Evolutionary conservation across 1,140 invertebrate genomes (phyloP).

Genomic region (Diprion similis): DNA sequence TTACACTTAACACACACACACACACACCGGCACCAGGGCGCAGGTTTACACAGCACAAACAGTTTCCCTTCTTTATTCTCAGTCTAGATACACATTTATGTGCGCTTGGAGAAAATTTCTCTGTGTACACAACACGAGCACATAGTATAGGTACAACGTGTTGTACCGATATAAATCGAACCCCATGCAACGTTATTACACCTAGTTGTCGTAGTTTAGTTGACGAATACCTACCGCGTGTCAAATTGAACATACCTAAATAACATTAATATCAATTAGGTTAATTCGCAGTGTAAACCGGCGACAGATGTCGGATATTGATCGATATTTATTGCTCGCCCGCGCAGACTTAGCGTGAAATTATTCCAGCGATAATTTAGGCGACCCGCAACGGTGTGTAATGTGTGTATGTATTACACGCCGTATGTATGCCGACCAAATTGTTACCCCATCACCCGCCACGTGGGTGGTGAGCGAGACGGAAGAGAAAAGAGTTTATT

Average conservation of each 20-base stretch:
- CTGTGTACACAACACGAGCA: too few relatives aligned
- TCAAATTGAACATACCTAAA: slow-evolving; percentile 4
- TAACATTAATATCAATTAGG: slow-evolving; percentile 14
- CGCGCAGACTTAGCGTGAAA: slow-evolving; percentile 12
- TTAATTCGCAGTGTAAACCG: slow-evolving; percentile 12
- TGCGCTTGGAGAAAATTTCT: too few relatives aligned
- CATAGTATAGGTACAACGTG: too few relatives aligned
- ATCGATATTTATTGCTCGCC: slow-evolving; percentile 12
- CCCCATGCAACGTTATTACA: too few relatives aligned
- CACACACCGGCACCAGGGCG: too few relatives aligned
- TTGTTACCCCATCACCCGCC: not conserved
- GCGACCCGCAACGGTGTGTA: not conserved
- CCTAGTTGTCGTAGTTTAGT: not conserved
- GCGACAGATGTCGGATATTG: slow-evolving; percentile 13
- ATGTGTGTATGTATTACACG: not conserved
- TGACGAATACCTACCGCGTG: not conserved
- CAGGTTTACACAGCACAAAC: too few relatives aligned
- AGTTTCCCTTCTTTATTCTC: too few relatives aligned
- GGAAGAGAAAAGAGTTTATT: not conserved
- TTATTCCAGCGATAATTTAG: slow-evolving; percentile 13
- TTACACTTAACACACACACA: too few relatives aligned
- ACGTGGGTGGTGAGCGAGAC: not conserved
- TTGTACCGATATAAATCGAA: too few relatives aligned
- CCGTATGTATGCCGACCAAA: not conserved
- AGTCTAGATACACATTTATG: too few relatives aligned